Evolutionary conservation across 2,797 vertebrate genomes (phyloP).

Genomic region (Pangasius krempfi): DNA sequence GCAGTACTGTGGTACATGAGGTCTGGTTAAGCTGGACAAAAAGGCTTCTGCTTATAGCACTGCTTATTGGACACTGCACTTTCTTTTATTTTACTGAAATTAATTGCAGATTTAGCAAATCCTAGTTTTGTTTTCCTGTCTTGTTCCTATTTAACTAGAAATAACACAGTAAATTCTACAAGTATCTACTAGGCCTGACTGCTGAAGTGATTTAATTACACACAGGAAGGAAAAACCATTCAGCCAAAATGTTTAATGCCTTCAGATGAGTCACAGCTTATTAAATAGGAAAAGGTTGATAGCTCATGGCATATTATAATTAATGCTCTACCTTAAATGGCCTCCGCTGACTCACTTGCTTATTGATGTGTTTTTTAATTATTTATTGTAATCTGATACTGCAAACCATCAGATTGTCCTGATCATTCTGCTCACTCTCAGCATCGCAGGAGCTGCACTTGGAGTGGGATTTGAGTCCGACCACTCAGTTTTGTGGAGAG

Average conservation of each 20-base stretch:
- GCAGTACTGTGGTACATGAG: neutral
- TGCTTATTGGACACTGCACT: neutral
- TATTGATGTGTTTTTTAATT: neutral
- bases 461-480: neutral
- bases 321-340: neutral
- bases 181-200: neutral
- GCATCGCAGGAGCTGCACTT: neutral
- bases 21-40: neutral
- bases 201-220: neutral
- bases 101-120: neutral
- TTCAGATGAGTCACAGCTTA: neutral
- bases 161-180: neutral
- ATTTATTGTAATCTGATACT: neutral
- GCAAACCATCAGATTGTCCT: neutral
- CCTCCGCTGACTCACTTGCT: neutral
- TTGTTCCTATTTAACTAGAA: neutral
- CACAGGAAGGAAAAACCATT: neutral
- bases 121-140: neutral
- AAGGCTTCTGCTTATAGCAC: neutral
- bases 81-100: slow-evolving; percentile 1
- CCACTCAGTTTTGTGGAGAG: neutral
- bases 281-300: neutral
- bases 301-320: neutral
- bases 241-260: slow-evolving; percentile 11
- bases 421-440: neutral